Evolutionary conservation across 2,113 vertebrate species (phyloP).

Genomic region (Lophotis ruficrista): DNA sequence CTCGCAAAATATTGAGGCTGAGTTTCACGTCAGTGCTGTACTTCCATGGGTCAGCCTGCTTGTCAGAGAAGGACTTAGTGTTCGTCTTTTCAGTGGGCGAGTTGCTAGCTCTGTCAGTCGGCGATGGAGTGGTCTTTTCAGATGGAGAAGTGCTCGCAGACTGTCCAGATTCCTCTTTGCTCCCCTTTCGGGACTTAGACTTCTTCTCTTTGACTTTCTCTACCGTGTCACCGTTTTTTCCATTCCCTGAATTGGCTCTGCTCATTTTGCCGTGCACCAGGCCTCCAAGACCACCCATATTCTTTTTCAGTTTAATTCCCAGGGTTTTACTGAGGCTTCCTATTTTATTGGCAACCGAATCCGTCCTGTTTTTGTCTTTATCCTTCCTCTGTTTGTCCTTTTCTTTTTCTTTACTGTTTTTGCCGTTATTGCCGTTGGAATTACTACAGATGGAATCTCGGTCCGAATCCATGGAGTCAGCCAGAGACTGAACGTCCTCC

Average conservation of each 20-base stretch:
- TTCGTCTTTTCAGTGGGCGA: constrained; percentile 75
- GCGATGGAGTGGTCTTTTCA: constrained; percentile 93
- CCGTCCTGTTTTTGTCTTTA: constrained; percentile 92
- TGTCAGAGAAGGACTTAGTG: constrained; percentile 78
- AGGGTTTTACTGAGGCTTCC: constrained; percentile 98
- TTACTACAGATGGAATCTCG: constrained; percentile 97
- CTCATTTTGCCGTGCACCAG: constrained; percentile 96
- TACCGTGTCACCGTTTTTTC: constrained; percentile 77
- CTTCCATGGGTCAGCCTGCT: constrained; percentile 90
- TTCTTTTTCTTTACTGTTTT: constrained; percentile 88
- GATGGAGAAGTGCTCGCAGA: constrained; percentile 92
- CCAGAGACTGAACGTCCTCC: constrained; percentile 95
- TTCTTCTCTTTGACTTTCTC: constrained; percentile 82
- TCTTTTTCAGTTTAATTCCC: constrained; percentile 97
- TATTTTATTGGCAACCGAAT: constrained; percentile 97
- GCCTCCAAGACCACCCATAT: constrained; percentile 97
- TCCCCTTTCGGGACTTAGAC: constrained; percentile 82
- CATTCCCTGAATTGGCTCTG: constrained; percentile 87
- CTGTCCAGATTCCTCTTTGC: constrained; percentile 92
- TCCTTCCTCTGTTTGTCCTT: constrained; percentile 95
- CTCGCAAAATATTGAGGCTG: constrained; percentile 96
- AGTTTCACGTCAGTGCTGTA: constrained; percentile 99
- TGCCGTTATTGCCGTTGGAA: constrained; percentile 92
- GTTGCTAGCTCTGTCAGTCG: constrained; percentile 84
- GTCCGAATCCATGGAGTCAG: constrained; percentile 97